Percentiles rank a stretch among this genome's conserved stretches.
Conservation (phyloP, 1,140 invertebrate species). For the Ruditapes philippinarum region DNA sequence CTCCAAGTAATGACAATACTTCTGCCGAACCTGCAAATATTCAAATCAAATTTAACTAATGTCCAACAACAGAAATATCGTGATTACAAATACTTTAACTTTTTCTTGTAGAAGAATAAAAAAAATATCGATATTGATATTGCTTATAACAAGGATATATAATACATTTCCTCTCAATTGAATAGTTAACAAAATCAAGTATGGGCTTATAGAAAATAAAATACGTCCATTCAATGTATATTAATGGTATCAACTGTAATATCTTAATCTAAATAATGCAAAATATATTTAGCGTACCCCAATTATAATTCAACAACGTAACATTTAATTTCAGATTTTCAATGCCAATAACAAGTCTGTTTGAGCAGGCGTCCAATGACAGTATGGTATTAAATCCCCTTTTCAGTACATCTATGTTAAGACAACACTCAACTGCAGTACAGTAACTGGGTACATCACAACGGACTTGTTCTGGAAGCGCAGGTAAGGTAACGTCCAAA, state of each 20-base stretch:
- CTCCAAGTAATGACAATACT: neutral
- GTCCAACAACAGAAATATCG: too few species aligned
- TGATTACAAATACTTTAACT: too few species aligned
- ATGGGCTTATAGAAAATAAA: too few species aligned
- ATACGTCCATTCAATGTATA: too few species aligned
- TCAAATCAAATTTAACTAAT: too few species aligned
- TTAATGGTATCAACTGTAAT: too few species aligned
- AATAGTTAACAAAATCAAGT: too few species aligned
- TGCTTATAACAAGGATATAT: too few species aligned
- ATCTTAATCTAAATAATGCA: too few species aligned
- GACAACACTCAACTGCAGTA: conserved; percentile 50
- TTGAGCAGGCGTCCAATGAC: neutral
- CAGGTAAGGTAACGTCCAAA: neutral
- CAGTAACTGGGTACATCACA: conserved; percentile 27
- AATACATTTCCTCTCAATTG: too few species aligned
- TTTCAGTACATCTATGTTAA: conserved; percentile 5
- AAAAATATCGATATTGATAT: too few species aligned
- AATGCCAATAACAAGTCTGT: conserved; percentile 23
- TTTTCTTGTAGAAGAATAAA: too few species aligned
- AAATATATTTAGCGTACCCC: neutral
- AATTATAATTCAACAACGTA: conserved; percentile 33
- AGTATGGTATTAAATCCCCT: neutral
- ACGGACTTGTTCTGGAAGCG: neutral
- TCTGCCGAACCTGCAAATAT: neutral
- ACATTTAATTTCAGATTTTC: conserved; percentile 46